These are phyloP conservation scores for Morpho achilles DNA, from an alignment of 2,888 invertebrate species.

Conservation along the genomic window DNA sequence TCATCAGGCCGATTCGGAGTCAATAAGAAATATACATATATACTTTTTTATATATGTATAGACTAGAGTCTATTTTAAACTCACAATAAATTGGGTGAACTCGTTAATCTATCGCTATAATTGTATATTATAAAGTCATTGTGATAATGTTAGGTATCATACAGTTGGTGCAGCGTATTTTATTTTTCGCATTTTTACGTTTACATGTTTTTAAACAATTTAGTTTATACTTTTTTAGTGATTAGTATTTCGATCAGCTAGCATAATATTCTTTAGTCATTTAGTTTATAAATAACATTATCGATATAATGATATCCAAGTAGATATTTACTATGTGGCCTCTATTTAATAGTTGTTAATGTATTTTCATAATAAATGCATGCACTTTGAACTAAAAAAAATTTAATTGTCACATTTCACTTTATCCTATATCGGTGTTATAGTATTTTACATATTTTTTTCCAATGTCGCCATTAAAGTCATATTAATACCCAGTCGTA, in stretches of 20 bases:
- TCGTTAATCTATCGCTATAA: slow-evolving; percentile 28
- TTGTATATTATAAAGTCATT: slow-evolving; percentile 54
- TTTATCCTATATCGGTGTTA: slow-evolving; percentile 56
- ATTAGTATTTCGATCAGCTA: slow-evolving; percentile 10
- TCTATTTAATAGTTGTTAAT: slow-evolving; percentile 51
- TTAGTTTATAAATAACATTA: slow-evolving; percentile 6
- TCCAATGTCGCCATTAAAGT: slow-evolving; percentile 38
- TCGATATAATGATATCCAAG: slow-evolving; percentile 31
- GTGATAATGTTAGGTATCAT: slow-evolving; percentile 68
- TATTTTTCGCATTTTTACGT: slow-evolving; percentile 17
- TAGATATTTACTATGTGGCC: slow-evolving; percentile 55
- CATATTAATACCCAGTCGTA: slow-evolving; percentile 59
- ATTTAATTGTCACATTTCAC: slow-evolving; percentile 48
- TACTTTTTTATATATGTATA: too few species aligned
- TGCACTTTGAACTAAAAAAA: slow-evolving; percentile 46
- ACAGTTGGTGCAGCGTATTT: slow-evolving; percentile 54
- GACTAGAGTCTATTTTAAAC: not conserved
- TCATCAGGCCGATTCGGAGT: too few species aligned
- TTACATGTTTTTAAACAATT: slow-evolving; percentile 13
- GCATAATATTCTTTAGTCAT: slow-evolving; percentile 19
- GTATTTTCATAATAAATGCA: slow-evolving; percentile 42
- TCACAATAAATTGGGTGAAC: not conserved
- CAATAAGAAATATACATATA: too few species aligned
- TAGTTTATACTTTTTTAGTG: slow-evolving; percentile 10
- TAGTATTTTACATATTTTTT: slow-evolving; percentile 55